Conservation (phyloP, 2,113 vertebrate species). For the Alces alces region DNA sequence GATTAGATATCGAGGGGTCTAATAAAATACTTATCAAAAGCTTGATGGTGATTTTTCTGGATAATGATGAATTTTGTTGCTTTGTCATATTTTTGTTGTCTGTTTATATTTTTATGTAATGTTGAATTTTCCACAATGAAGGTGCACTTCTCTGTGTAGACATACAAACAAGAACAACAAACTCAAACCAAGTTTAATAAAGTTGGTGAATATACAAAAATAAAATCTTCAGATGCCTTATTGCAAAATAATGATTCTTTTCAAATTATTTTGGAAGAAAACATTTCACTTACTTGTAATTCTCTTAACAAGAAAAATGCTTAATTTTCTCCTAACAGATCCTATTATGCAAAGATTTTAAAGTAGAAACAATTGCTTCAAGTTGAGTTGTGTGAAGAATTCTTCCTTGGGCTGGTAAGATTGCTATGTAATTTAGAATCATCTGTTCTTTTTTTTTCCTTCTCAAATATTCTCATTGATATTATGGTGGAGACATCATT, state of each 20-base stretch:
- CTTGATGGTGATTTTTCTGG: background rate
- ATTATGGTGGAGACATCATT: background rate
- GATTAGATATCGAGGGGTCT: background rate
- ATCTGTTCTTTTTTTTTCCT: background rate
- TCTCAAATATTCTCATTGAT: conserved; percentile 1
- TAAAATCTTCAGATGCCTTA: background rate
- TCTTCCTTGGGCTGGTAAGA: background rate
- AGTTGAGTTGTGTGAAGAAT: background rate
- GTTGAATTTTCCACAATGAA: background rate
- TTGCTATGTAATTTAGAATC: conserved; percentile 1
- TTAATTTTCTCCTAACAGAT: conserved; percentile 24
- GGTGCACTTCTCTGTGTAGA: background rate
- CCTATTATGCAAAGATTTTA: conserved; percentile 2
- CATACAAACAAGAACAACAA: background rate
- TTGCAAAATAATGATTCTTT: conserved; percentile 21
- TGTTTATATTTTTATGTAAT: background rate
- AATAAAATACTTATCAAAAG: background rate
- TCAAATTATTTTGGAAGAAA: conserved; percentile 50
- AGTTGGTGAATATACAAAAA: background rate
- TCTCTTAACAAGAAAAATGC: conserved; percentile 24
- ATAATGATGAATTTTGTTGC: background rate
- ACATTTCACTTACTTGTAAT: conserved; percentile 42
- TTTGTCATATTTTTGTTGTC: background rate
- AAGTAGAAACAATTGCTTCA: conserved; percentile 49
- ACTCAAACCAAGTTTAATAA: background rate